phyloP scores from a whole-genome alignment of 2,888 invertebrate species.

The Melanophora roralis region DNA sequence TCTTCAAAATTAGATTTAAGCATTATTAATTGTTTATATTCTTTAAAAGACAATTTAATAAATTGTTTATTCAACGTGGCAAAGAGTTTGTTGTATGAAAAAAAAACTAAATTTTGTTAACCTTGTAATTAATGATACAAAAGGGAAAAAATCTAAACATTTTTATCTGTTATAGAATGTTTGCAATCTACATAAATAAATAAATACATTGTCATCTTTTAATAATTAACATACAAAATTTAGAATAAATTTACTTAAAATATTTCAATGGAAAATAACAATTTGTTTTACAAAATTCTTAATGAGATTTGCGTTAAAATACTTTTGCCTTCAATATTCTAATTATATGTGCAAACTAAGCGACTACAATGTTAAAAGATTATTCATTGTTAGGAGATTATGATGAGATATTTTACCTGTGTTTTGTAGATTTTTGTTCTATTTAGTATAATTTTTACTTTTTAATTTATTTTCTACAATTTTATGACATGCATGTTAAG shows the following conservation, averaged over 20 bases:
- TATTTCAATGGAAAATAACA: not conserved
- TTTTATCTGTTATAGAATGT: not conserved
- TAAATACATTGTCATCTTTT: slow-evolving; percentile 27
- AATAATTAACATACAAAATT: slow-evolving; percentile 16
- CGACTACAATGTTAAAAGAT: not conserved
- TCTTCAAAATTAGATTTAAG: no score
- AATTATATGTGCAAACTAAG: not conserved
- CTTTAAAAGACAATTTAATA: not conserved
- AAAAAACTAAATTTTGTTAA: slow-evolving; percentile 1
- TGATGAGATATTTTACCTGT: not conserved
- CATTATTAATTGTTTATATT: not conserved
- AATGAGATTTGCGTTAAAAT: slow-evolving; percentile 8
- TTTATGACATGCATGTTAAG: slow-evolving; percentile 25
- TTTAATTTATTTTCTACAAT: not conserved
- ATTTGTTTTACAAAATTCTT: not conserved
- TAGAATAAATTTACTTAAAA: not conserved
- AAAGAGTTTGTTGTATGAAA: not conserved
- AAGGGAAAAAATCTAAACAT: not conserved
- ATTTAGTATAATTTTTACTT: not conserved
- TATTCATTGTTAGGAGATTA: not conserved
- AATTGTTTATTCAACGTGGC: not conserved
- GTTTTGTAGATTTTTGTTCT: not conserved
- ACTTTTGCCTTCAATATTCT: slow-evolving; percentile 28
- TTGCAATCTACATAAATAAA: no score
- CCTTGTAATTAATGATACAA: slow-evolving; percentile 29